Evolutionary conservation across 2,113 vertebrate genomes (phyloP).

Genomic region (Panthera leo): DNA sequence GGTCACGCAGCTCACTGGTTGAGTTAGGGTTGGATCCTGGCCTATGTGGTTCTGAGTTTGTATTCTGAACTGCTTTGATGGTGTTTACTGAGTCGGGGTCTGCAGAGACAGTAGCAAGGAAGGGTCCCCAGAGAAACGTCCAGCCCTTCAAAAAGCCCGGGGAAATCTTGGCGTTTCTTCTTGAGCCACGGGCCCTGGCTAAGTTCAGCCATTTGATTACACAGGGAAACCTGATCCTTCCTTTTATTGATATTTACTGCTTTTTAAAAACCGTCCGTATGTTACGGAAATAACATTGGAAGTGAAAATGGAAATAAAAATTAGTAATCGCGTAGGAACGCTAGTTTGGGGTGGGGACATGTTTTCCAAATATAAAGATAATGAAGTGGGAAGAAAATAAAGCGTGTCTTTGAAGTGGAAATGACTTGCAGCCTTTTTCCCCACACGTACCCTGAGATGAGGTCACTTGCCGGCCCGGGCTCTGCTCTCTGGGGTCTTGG

Average conservation of each 20-base stretch:
- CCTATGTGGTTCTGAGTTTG: background rate
- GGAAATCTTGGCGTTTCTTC: background rate
- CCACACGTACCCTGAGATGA: background rate
- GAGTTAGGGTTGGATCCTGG: background rate
- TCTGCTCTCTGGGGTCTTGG: background rate
- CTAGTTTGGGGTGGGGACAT: background rate
- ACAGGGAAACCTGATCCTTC: background rate
- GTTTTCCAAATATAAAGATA: background rate
- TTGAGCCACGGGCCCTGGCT: background rate
- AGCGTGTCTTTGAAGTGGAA: background rate
- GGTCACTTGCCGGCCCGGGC: background rate
- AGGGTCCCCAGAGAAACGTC: background rate
- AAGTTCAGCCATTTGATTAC: background rate
- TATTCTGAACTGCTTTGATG: accelerated
- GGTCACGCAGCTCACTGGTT: background rate
- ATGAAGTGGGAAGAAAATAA: background rate
- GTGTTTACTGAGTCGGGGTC: background rate
- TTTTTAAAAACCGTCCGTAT: background rate
- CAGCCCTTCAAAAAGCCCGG: background rate
- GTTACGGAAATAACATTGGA: background rate
- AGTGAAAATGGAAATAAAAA: background rate
- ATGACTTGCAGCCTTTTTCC: background rate
- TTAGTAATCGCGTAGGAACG: background rate
- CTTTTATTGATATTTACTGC: background rate
- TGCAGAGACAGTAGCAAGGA: background rate